A percentile compares a stretch with the other conserved stretches of the same genome.
Conservation (phyloP, 1,140 invertebrate genomes). For the Leptoteleia sp. region DNA sequence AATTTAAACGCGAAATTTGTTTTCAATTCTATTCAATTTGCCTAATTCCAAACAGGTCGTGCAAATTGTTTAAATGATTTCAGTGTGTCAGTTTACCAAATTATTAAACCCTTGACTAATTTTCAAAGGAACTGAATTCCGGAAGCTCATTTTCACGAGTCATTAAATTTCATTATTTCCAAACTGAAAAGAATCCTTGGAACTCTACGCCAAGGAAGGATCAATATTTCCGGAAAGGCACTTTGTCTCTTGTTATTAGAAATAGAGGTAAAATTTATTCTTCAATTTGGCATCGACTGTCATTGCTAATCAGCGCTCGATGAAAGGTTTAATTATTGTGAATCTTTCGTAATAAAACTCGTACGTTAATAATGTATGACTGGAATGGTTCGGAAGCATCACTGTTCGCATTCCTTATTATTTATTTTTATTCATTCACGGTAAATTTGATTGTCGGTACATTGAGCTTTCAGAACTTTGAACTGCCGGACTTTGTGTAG, state of each 20-base stretch:
- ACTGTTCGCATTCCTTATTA: conserved; percentile 18
- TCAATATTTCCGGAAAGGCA: conserved; percentile 9
- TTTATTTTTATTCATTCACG: conserved; percentile 34
- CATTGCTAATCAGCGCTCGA: conserved; percentile 1
- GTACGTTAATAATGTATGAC: conserved; percentile 7
- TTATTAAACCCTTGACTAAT: conserved; percentile 23
- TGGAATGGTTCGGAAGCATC: conserved; percentile 5
- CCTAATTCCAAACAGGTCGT: conserved; percentile 4
- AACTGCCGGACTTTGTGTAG: conserved; percentile 9
- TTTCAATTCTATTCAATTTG: background rate
- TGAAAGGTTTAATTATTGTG: conserved; percentile 2
- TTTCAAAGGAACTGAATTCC: background rate
- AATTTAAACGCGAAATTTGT: conserved; percentile 1
- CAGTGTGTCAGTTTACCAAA: conserved; percentile 5
- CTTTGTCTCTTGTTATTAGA: background rate
- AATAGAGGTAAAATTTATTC: conserved; percentile 15
- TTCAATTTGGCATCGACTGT: conserved; percentile 1
- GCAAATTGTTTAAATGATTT: conserved; percentile 24
- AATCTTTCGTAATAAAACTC: conserved; percentile 22
- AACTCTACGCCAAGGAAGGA: conserved; percentile 6
- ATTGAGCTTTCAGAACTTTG: conserved; percentile 27
- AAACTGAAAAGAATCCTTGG: conserved; percentile 5
- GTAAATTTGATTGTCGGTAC: conserved; percentile 40
- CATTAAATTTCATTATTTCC: conserved; percentile 12
- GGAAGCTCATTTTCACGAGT: too few species aligned